A percentile compares a stretch with the other conserved stretches of the same genome.
Conservation (phyloP, 2,888 invertebrate species). For the Drosophila setosimentum region DNA sequence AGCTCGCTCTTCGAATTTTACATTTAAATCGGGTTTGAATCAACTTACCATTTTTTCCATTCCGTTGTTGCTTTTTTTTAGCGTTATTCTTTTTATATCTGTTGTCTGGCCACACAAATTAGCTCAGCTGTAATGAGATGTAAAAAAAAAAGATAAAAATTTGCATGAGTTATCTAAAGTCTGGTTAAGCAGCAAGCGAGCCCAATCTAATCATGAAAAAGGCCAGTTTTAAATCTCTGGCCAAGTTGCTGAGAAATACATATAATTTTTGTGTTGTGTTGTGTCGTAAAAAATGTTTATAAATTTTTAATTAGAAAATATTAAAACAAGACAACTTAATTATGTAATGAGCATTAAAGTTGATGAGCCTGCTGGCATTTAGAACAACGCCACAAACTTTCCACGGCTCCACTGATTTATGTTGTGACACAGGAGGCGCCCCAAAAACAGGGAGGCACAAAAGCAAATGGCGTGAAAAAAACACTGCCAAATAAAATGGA, state of each 20-base stretch:
- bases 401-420: constrained; percentile 61
- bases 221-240: constrained; percentile 16
- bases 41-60: constrained; percentile 77
- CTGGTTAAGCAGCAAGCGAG: constrained; percentile 13
- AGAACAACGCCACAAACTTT: constrained; percentile 15
- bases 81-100: constrained; percentile 29
- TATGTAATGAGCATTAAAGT: constrained; percentile 68
- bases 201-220: constrained; percentile 18
- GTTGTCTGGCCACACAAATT: constrained; percentile 15
- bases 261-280: constrained; percentile 5
- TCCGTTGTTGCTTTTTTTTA: constrained; percentile 54
- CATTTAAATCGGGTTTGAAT: not conserved
- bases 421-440: constrained; percentile 34
- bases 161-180: constrained; percentile 42
- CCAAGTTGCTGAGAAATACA: not conserved
- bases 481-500: constrained; percentile 35
- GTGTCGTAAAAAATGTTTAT: constrained; percentile 57
- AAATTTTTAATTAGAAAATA: constrained; percentile 71
- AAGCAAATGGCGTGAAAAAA: constrained; percentile 59
- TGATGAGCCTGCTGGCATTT: constrained; percentile 36
- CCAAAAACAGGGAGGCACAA: constrained; percentile 7
- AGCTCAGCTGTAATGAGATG: constrained; percentile 61
- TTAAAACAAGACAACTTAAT: constrained; percentile 69
- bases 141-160: constrained; percentile 37
- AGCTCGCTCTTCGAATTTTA: not conserved